Conservation (phyloP, 2,888 invertebrate genomes). For the Idaea biselata region DNA sequence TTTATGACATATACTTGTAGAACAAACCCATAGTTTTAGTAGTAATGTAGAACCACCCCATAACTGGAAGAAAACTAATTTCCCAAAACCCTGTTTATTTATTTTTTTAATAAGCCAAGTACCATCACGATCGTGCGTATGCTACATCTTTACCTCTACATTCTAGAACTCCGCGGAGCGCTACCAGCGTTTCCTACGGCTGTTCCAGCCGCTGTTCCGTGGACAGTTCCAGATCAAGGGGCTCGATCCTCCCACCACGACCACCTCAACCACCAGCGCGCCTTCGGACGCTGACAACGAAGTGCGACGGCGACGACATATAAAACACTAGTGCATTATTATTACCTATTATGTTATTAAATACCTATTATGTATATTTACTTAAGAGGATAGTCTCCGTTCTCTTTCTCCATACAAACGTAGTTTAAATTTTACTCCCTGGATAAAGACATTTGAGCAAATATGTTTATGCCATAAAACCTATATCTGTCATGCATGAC, state of each 20-base stretch:
- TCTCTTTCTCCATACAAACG: no score
- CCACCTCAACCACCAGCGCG: constrained; percentile 47
- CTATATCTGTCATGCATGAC: no score
- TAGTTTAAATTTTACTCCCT: no score
- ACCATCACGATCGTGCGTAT: not conserved
- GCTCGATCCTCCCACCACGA: constrained; percentile 81
- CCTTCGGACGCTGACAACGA: constrained; percentile 48
- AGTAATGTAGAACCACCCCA: no score
- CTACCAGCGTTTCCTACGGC: constrained; percentile 85
- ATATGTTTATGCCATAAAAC: no score
- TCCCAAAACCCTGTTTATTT: no score
- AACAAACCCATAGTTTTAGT: no score
- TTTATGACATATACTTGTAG: no score
- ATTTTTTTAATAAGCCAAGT: no score
- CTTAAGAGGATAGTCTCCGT: no score
- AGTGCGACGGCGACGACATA: constrained; percentile 44
- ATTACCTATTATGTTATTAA: not conserved
- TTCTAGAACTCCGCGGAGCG: constrained; percentile 88
- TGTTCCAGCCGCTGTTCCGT: constrained; percentile 88
- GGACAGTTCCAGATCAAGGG: constrained; percentile 88
- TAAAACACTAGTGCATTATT: not conserved
- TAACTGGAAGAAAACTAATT: not conserved
- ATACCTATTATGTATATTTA: no score
- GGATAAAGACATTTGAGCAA: no score
- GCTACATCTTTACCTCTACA: not conserved